Percentiles rank a stretch among this genome's conserved stretches.
Evolutionary conservation across 1,140 invertebrate genomes (phyloP).

Genomic region (Octopus sinensis): DNA sequence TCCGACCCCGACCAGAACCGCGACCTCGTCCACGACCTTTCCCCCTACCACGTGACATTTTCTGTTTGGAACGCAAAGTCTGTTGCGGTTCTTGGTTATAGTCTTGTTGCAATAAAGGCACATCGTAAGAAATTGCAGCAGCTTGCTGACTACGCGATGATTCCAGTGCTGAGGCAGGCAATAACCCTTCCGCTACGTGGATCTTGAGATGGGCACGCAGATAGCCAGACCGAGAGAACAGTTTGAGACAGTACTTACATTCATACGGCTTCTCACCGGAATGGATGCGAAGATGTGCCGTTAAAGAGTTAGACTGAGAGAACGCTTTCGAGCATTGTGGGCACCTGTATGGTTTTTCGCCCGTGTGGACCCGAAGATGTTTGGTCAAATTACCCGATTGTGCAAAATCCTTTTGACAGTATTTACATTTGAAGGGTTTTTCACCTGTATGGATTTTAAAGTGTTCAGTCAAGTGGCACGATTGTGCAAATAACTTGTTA

Average conservation of each 20-base stretch:
- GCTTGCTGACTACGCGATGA: no score
- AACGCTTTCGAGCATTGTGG: slow-evolving; percentile 24
- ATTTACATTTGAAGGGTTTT: slow-evolving; percentile 74
- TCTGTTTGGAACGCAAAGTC: no score
- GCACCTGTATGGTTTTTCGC: slow-evolving; percentile 25
- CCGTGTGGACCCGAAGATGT: slow-evolving; percentile 16
- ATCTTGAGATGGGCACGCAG: not conserved
- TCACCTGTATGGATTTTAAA: slow-evolving; percentile 63
- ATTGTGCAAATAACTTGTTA: slow-evolving; percentile 63
- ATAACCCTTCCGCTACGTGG: slow-evolving; percentile 15
- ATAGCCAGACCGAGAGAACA: slow-evolving; percentile 28
- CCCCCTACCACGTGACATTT: no score
- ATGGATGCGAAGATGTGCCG: slow-evolving; percentile 19
- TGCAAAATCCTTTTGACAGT: slow-evolving; percentile 63
- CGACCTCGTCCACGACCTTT: no score
- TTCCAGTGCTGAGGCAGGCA: not conserved
- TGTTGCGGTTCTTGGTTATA: no score
- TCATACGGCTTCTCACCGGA: slow-evolving; percentile 18
- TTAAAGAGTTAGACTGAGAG: slow-evolving; percentile 21
- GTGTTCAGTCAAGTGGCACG: slow-evolving; percentile 75
- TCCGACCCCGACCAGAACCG: no score
- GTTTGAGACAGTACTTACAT: slow-evolving; percentile 23
- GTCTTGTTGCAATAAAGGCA: no score
- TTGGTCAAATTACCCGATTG: slow-evolving; percentile 17
- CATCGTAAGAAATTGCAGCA: no score